These are phyloP conservation scores for Ceratina australensis DNA, from an alignment of 1,140 invertebrate species.

Conservation along the genomic window DNA sequence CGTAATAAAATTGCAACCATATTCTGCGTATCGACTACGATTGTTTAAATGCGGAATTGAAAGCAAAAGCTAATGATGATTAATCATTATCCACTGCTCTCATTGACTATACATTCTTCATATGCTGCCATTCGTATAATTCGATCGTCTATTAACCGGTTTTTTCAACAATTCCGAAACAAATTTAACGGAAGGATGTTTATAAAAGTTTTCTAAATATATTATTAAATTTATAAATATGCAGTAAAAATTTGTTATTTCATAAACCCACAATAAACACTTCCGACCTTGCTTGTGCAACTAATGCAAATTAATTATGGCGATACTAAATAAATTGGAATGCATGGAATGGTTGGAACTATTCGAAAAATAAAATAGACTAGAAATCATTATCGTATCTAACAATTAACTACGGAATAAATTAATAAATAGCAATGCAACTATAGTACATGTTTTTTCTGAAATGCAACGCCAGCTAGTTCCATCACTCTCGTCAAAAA, in stretches of 20 bases:
- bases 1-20: constrained; percentile 14
- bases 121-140: constrained; percentile 1
- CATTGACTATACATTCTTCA: constrained; percentile 22
- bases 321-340: constrained; percentile 30
- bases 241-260: constrained; percentile 11
- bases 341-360: constrained; percentile 42
- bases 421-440: constrained; percentile 44
- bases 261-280: constrained; percentile 26
- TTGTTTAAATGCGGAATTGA: not conserved
- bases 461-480: constrained; percentile 20
- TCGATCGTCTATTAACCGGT: constrained; percentile 23
- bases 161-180: constrained; percentile 13
- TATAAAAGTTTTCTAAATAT: constrained; percentile 6
- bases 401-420: constrained; percentile 37
- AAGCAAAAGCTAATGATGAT: constrained; percentile 3
- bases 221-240: not conserved
- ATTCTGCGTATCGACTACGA: not conserved
- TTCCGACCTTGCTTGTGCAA: not conserved
- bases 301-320: constrained; percentile 1
- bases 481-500: constrained; percentile 1
- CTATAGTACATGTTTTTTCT: not conserved
- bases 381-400: constrained; percentile 47
- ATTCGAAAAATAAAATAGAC: constrained; percentile 39
- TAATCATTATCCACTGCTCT: constrained; percentile 36
- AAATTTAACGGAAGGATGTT: constrained; percentile 3